These are phyloP conservation scores for Steinernema feltiae DNA, from an alignment of 1,140 invertebrate species.

Conservation along the genomic window DNA sequence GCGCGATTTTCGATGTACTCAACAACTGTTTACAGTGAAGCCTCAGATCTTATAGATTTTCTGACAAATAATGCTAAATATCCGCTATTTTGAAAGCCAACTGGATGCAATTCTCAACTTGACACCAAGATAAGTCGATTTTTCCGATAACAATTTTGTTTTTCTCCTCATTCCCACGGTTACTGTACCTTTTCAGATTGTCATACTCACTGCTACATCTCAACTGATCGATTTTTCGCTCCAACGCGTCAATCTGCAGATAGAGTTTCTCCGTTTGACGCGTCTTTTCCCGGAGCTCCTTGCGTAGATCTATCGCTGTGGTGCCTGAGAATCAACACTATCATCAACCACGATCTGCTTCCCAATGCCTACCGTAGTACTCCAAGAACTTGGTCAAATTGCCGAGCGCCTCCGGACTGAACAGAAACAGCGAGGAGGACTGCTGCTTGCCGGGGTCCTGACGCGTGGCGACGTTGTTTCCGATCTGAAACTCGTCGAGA, in stretches of 20 bases:
- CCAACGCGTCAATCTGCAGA: conserved; percentile 41
- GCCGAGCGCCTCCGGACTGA: conserved; percentile 52
- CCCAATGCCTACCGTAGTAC: conserved; percentile 56
- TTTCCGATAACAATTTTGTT: too few species aligned
- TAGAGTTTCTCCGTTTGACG: conserved; percentile 33
- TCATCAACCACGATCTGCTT: too few species aligned
- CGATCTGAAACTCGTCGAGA: conserved; percentile 40
- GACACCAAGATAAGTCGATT: too few species aligned
- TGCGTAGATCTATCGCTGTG: conserved; percentile 41
- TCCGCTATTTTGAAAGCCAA: too few species aligned
- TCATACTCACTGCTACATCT: conserved; percentile 51
- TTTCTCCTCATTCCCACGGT: too few species aligned
- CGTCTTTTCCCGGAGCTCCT: conserved; percentile 46
- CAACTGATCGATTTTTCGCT: conserved; percentile 50
- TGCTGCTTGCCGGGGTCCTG: conserved; percentile 18
- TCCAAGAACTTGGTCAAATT: conserved; percentile 51
- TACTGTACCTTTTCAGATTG: conserved; percentile 54
- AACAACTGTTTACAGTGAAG: too few species aligned
- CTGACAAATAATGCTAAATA: too few species aligned
- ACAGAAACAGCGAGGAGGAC: conserved; percentile 44
- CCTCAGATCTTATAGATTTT: too few species aligned
- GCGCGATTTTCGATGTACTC: too few species aligned
- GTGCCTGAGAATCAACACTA: too few species aligned
- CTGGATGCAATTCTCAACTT: too few species aligned
- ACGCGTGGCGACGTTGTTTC: conserved; percentile 20